Evolutionary conservation across 2,888 invertebrate genomes (phyloP), one percentile per base, ranked within the genome.

Genomic region (Ptychoptera contaminata): DNA sequence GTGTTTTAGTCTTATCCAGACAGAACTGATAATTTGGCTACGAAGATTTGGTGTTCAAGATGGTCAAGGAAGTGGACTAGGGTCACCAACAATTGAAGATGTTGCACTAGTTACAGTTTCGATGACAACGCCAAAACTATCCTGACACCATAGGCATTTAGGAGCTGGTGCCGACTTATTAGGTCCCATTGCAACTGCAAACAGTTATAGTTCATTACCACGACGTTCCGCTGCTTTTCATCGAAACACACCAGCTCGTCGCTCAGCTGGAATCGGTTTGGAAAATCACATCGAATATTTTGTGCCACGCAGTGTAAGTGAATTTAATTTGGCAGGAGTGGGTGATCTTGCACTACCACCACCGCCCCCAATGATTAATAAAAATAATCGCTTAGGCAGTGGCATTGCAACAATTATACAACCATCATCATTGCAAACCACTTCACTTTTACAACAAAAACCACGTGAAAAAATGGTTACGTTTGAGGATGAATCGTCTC

Each of bases 1-100:
- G 81, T 86, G 86, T 63, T 87, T 87, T 67, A 85, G 83, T 62
- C 69, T 87, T 47, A 80, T 86, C 43, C 86, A 85, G 61, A 84
- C 84, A 56, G 84, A 85, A 61, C 73, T 82, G 47, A 63, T 65
- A 16, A 55, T 63, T 46, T 66, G 66, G 64, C 52, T 67, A 50
- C 59, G 67, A 30, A 62, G 63, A 37, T 68, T 67, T 50, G 65
- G 59, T 48, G 63, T 60, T 12, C 63, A 64, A 53, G 62, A 62
- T 50, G 61, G 61, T 40, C 57, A 63, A 8, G 53, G 56, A 53
- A 62, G 62, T 50, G 61, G 61, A 40, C 57, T 63, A 8, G 53
- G 56, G 52, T 67, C 71, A 46, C 70, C 72, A 51, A 65, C 67
- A 45, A 58, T 58, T 8, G 73, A 72, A 48, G 65, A 66, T 47